Percentiles rank a stretch among this genome's conserved stretches.
Conservation (phyloP, 1,140 invertebrate species). For the Drosophila sturtevanti region DNA sequence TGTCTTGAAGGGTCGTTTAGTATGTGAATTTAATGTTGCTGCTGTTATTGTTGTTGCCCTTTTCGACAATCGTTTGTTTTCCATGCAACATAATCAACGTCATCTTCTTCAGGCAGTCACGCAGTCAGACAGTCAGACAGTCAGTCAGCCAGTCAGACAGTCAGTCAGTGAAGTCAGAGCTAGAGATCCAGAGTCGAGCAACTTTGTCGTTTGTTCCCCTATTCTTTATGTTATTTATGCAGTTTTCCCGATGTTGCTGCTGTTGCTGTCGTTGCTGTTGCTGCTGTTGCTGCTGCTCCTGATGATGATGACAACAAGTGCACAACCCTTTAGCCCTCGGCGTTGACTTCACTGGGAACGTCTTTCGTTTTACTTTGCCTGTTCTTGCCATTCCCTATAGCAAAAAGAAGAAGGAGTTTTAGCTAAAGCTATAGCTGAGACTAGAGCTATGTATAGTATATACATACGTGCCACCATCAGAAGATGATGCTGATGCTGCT, state of each 20-base stretch:
- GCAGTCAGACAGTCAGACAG: too few species aligned
- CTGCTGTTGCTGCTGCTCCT: conserved; percentile 14
- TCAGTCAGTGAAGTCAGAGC: conserved; percentile 8
- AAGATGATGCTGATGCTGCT: not conserved
- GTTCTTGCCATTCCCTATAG: conserved; percentile 21
- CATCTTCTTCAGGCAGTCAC: conserved; percentile 37
- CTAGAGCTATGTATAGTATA: not conserved
- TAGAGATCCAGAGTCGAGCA: not conserved
- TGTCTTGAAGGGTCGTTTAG: conserved; percentile 43
- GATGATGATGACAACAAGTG: conserved; percentile 71
- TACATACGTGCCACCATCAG: conserved; percentile 45
- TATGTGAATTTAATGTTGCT: conserved; percentile 34
- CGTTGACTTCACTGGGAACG: conserved; percentile 41
- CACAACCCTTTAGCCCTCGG: conserved; percentile 68
- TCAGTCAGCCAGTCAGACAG: too few species aligned
- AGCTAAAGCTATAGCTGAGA: not conserved
- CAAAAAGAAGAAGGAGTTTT: not conserved
- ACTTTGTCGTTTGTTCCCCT: conserved; percentile 27
- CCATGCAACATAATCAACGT: conserved; percentile 62
- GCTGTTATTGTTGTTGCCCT: conserved; percentile 37
- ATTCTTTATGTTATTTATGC: conserved; percentile 58
- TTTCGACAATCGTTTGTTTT: conserved; percentile 24
- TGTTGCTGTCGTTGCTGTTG: too few species aligned
- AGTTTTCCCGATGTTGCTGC: conserved; percentile 21
- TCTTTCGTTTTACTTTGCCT: conserved; percentile 37